Evolutionary conservation across 1,140 invertebrate genomes (phyloP), one percentile per base, ranked within the genome.

Genomic region (Zaprionus davidi): DNA sequence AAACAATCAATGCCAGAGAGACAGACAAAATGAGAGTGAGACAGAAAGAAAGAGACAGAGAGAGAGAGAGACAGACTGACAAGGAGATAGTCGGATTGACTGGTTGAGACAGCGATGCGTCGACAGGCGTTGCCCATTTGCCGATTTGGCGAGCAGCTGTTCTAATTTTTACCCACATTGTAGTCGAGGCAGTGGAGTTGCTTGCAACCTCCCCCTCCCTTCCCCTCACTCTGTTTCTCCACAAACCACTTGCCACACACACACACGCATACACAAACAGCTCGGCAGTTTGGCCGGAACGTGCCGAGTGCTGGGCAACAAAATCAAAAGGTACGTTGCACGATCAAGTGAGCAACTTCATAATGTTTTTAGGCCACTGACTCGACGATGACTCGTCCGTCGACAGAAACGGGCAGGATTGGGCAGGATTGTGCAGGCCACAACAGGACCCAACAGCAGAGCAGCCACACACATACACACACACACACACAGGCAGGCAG

Each of bases 331-430:
- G 90, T 87, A 91, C 90, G 90, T 91, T 91, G 90, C 81, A 90
- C 90, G 90, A 84, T 92, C 83, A 92, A 92, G 90, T 92, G 90
- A 92, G 86, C 90, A 92, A 87, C 81, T 91, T 83, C 87, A 82
- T 90, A 87, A 91, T 81, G 71, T 82, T 82, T 91, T 77, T 85
- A 83, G 87, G 87, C 79, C 87, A 84, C 76, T 91, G 87, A 91
- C 87, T 87, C 78, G 76, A 90, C 82, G 78, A 90, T 90, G 85
- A 60, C 78, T 82, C 57, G 34, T 41, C 69, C 49, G 38, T 1
- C 56, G 71, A 26, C 20, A 28, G 20, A 28, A 49, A 20, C 56
- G 12, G 34, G n/a, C 41, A 46, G 41, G 41, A 53, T 24, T 28
- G 53, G 53, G 26, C 53, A 51, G 36, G 17, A 63, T 20, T 26